Base-by-base conservation (phyloP, 2,888 invertebrate genomes). In the Amorpha juglandis region DNA sequence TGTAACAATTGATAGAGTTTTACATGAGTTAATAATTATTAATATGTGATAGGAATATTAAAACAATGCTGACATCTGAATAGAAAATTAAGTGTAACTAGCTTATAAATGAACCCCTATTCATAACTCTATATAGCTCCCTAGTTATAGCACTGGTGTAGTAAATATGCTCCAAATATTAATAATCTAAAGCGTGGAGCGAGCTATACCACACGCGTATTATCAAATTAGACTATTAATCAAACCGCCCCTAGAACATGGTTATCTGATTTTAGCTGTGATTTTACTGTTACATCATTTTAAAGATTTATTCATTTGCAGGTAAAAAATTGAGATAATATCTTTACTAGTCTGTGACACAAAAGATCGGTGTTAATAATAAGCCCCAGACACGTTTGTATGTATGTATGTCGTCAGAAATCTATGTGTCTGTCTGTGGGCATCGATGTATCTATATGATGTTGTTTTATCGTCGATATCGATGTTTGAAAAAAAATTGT, bases 221-320 rank as follows among this genome's bases (percentile, higher is more conserved):
- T 81, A 81, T 83, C 77, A 80, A 80, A 81, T 82, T 82, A 80
- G 79, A 75, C 73, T 74, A 78, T 80, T 78, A 81, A 81, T 80
- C 78, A 78, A 74, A 78, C 75, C 71, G 70, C 79, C 79, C 79
- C 78, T 67, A 68, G 81, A 70, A 42, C 58, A 58, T 19, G 42
- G 16, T 58, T 58, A 3, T 58, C 19, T 38, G 42, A 68, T 11
- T 38, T 58, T 42, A 58, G 55, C 38, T 58, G 16, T 55, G 53
- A 55, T 58, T 38, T 58, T 58, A 58, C 38, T 38, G 55, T 35
- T 27, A 27, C 4, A 27, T 27, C 27, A 27, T 27, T 27, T 27
- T 27, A 27, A 16, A 38, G 4, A 16, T 4, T 35, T 55, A 38
- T 38, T 16, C 16, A 9, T 16, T 38, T 4, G 16, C 38, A 38